These are phyloP conservation scores for Pristiophorus japonicus DNA, from an alignment of 2,113 vertebrate species.

Conservation along the genomic window DNA sequence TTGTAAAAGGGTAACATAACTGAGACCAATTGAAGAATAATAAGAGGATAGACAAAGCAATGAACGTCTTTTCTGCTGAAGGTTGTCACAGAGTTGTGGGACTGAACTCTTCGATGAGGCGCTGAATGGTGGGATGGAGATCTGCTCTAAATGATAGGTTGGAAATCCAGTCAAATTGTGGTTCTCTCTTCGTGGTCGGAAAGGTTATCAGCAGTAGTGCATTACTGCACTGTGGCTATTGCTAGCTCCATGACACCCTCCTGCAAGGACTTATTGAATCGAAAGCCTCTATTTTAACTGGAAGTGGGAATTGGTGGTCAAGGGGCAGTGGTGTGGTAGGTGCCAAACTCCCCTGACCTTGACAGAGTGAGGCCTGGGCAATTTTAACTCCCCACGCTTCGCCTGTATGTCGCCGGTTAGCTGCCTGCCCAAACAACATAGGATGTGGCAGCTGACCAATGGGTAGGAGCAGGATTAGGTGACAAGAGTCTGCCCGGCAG, in stretches of 20 bases:
- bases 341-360: background rate
- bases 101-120: background rate
- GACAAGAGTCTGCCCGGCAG: too few relatives aligned
- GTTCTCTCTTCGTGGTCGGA: background rate
- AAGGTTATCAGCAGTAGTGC: background rate
- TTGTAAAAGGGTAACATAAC: background rate
- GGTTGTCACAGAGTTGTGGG: background rate
- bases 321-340: background rate
- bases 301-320: background rate
- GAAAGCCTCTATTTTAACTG: background rate
- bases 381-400: too few relatives aligned
- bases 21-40: background rate
- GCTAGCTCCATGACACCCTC: background rate
- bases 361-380: too few relatives aligned
- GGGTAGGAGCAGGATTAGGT: too few relatives aligned
- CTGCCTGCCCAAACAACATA: too few relatives aligned
- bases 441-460: too few relatives aligned
- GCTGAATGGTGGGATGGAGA: background rate
- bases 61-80: too few relatives aligned
- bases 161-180: background rate
- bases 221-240: background rate
- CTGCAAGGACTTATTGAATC: background rate
- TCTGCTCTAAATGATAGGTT: background rate
- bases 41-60: background rate
- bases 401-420: too few relatives aligned